Evolutionary conservation across 1,140 invertebrate genomes (phyloP).

Genomic region (Condylostylus longicornis): DNA sequence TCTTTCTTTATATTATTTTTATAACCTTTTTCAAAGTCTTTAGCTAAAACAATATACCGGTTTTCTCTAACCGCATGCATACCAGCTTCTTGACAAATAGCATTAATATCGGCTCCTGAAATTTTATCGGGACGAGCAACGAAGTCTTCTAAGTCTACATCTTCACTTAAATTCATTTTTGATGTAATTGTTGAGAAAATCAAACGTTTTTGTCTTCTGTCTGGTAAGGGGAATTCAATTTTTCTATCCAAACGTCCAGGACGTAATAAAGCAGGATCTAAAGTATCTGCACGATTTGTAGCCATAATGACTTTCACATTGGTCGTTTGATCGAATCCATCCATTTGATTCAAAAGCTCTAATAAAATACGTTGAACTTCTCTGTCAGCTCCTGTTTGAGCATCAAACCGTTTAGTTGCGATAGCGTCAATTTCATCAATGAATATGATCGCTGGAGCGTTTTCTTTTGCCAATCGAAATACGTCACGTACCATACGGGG

Average conservation of each 20-base stretch:
- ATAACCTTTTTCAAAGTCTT: conserved; percentile 99
- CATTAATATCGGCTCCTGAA: conserved; percentile 95
- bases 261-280: conserved; percentile 87
- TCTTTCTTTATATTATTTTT: conserved; percentile 99
- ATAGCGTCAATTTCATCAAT: conserved; percentile 96
- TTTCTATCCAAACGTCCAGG: conserved; percentile 92
- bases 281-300: conserved; percentile 94
- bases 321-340: conserved; percentile 96
- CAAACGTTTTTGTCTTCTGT: conserved; percentile 86
- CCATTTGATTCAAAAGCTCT: conserved; percentile 96
- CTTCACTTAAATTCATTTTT: conserved; percentile 95
- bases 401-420: conserved; percentile 91
- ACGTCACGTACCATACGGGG: conserved; percentile 96
- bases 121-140: conserved; percentile 94
- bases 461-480: conserved; percentile 92
- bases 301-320: conserved; percentile 99
- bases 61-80: conserved; percentile 95
- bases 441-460: conserved; percentile 96
- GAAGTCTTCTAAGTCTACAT: conserved; percentile 95
- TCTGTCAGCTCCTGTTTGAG: conserved; percentile 91
- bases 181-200: conserved; percentile 92
- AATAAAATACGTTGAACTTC: conserved; percentile 94
- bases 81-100: conserved; percentile 91
- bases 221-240: conserved; percentile 93
- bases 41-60: conserved; percentile 89